phyloP scores from a whole-genome alignment of 2,113 vertebrate genomes.

The Larimichthys crocea region DNA sequence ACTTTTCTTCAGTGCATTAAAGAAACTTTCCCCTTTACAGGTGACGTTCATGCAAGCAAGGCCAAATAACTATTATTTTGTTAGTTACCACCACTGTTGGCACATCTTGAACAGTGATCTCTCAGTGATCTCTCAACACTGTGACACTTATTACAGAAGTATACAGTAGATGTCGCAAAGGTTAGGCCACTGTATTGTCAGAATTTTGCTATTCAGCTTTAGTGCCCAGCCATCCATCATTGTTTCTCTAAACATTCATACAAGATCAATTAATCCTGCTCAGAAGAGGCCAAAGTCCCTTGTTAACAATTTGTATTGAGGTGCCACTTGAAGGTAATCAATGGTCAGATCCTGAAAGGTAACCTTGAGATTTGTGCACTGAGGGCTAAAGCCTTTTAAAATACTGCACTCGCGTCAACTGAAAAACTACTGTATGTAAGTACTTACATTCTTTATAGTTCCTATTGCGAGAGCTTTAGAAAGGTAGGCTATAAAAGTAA shows the following conservation, averaged over 20 bases:
- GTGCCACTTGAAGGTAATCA: constrained; percentile 63
- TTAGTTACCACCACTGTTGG: background rate
- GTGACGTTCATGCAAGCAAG: background rate
- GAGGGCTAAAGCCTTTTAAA: constrained; percentile 35
- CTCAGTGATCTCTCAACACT: too few relatives aligned
- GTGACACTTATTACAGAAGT: background rate
- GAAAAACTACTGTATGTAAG: constrained; percentile 32
- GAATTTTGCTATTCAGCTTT: constrained; percentile 22
- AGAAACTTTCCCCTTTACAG: background rate
- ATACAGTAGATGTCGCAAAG: background rate
- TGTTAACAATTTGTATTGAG: constrained; percentile 54
- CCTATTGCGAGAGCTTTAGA: constrained; percentile 33
- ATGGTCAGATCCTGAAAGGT: constrained; percentile 50
- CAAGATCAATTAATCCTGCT: constrained; percentile 54
- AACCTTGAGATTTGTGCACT: constrained; percentile 60
- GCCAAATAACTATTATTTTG: background rate
- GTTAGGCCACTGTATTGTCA: constrained; percentile 14
- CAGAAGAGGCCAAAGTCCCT: constrained; percentile 41
- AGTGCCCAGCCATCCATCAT: constrained; percentile 2
- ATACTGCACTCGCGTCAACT: constrained; percentile 30
- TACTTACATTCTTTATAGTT: constrained; percentile 39
- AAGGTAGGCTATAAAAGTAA: constrained; percentile 37
- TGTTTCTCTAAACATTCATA: constrained; percentile 41
- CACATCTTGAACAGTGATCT: background rate
- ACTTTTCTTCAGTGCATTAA: background rate